Percentiles rank a stretch among this genome's conserved stretches.
phyloP scores from a whole-genome alignment of 2,888 invertebrate genomes.

The Agrilus cyanescens region DNA sequence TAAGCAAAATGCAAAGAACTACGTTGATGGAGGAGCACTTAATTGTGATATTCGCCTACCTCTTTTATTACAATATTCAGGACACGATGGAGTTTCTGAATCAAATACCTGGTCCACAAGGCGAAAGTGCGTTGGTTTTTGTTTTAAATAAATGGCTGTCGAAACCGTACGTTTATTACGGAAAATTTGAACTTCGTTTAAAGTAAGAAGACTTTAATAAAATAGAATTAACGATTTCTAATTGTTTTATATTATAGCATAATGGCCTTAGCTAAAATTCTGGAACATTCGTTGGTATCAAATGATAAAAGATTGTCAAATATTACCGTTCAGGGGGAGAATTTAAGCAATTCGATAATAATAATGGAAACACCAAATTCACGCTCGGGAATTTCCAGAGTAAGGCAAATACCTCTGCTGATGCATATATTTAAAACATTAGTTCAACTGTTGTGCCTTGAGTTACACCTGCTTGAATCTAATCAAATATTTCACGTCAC shows the following conservation, averaged over 20 bases:
- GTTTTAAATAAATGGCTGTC: constrained; percentile 13
- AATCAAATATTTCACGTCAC: no score
- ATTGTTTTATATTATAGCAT: constrained; percentile 9
- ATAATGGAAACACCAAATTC: not conserved
- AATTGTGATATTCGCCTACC: constrained; percentile 14
- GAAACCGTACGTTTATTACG: constrained; percentile 6
- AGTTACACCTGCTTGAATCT: not conserved
- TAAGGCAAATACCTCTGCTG: constrained; percentile 6
- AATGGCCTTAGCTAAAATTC: constrained; percentile 11
- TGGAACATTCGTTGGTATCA: constrained; percentile 12
- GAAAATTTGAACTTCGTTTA: constrained; percentile 11
- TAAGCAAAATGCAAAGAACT: constrained; percentile 15
- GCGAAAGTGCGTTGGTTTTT: constrained; percentile 15
- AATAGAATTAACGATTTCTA: not conserved
- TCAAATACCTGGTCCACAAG: constrained; percentile 16
- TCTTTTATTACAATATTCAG: constrained; percentile 13
- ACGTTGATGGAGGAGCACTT: constrained; percentile 11
- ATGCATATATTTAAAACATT: constrained; percentile 8
- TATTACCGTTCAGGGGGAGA: constrained; percentile 1
- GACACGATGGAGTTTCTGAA: constrained; percentile 11
- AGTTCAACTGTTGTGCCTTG: constrained; percentile 1
- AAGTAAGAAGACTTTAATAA: constrained; percentile 8
- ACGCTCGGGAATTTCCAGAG: not conserved
- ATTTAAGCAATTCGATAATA: not conserved
- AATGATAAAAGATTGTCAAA: constrained; percentile 10